A percentile compares a stretch with the other conserved stretches of the same genome.
These are phyloP conservation scores for Anomalospiza imberbis DNA, from an alignment of 2,797 vertebrate genomes.

Conservation along the genomic window DNA sequence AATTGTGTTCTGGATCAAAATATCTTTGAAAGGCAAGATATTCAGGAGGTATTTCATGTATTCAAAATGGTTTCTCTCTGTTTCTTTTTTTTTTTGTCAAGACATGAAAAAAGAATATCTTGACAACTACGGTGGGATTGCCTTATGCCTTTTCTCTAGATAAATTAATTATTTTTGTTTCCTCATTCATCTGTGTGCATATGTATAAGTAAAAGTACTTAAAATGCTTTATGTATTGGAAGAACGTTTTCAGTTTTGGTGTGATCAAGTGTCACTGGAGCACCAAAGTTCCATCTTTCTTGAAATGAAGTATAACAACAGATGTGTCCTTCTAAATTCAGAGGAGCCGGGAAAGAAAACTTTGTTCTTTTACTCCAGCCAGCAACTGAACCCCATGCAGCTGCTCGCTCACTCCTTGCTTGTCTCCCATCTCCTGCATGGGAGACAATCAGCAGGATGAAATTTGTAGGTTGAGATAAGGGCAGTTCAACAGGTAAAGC, in stretches of 20 bases:
- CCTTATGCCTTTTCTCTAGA: background rate
- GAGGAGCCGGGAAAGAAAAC: fast-evolving
- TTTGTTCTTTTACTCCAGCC: background rate
- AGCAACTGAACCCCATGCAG: background rate
- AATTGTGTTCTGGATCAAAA: background rate
- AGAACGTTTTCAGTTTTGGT: background rate
- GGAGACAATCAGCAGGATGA: background rate
- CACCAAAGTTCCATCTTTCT: background rate
- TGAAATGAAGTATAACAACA: background rate
- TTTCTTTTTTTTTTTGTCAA: background rate
- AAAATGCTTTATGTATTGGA: background rate
- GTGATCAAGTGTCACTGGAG: background rate
- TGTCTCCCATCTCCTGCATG: background rate
- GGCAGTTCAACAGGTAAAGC: background rate
- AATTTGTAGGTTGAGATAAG: background rate
- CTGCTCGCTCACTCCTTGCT: background rate
- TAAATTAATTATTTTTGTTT: background rate
- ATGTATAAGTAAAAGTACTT: background rate
- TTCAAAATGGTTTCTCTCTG: background rate
- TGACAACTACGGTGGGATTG: background rate
- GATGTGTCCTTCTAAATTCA: background rate
- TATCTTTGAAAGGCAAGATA: background rate
- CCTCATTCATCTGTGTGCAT: fast-evolving
- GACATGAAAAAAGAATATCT: background rate
- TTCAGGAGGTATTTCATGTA: background rate